Evolutionary conservation across 2,888 invertebrate species (phyloP), one percentile per base, ranked within the genome.

Genomic region (Ophion slaviceki): DNA sequence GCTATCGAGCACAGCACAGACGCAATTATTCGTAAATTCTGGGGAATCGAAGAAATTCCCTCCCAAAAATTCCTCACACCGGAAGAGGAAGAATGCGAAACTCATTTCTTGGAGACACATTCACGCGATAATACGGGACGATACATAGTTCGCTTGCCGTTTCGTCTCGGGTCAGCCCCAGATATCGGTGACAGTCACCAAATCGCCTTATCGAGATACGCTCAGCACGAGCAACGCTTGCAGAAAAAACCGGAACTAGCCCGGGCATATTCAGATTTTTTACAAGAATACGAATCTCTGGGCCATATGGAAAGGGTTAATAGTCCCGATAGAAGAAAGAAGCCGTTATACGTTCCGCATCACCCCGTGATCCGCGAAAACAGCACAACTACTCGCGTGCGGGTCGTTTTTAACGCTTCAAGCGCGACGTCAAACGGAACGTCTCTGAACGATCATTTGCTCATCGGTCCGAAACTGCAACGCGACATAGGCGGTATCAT

Each of bases 131-230:
- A 5, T 7, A n/a, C 85, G 8, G 90, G 91, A 0, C 77, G 87
- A 68, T 91, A 90, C 83, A 81, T 86, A 11, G 89, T 91, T 32
- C 84, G 81, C 32, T 76, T 90, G n/a, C 91, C 90, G 14, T 88
- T 89, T 74, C 88, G 80, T 47, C 77, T 82, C 67, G 70, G 84
- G 24, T 53, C 81, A 24, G 40, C 75, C 8, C 40, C 64, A n/a
- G 47, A 67, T 10, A 80, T 90, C 61, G 88, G 89, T 4, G 83
- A 87, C 10, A 89, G 89, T 8, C 78, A 84, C 40, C 45, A 84
- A 24, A 85, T 85, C 11, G 90, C 90, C 7, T 28, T 83, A 10
- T 89, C 88, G 76, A 79, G 89, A 71, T 89, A 90, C 24, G 24
- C 24, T 24, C 24, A 74, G 11, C 80, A 87, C 28, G 90, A 90